Conservation (phyloP, 2,113 vertebrate genomes). For the Xerus inauris region DNA sequence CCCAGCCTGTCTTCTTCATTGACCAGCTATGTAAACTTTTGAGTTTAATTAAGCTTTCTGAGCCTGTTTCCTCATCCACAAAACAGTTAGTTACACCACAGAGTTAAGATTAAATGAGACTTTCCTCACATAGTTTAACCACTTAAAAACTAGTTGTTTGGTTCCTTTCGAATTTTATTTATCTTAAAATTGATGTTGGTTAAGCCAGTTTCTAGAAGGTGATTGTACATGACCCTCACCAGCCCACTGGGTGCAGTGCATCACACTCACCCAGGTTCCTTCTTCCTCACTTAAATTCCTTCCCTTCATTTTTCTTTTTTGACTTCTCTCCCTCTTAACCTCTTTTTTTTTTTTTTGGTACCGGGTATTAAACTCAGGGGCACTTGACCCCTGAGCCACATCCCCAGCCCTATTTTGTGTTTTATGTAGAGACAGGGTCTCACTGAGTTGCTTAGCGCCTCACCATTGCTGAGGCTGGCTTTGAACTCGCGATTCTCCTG, state of each 20-base stretch:
- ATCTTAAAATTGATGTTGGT: not conserved
- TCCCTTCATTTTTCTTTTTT: not conserved
- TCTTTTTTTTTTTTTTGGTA: too few species aligned
- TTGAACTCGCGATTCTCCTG: too few species aligned
- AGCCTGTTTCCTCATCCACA: not conserved
- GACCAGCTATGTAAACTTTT: not conserved
- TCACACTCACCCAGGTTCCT: not conserved
- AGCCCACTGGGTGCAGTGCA: not conserved
- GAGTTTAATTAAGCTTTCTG: not conserved
- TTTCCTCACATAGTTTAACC: not conserved
- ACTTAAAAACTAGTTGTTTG: not conserved
- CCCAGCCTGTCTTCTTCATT: not conserved
- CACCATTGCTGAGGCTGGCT: too few species aligned
- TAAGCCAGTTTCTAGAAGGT: not conserved
- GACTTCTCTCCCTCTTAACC: not conserved
- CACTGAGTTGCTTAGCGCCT: too few species aligned
- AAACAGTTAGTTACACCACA: not conserved
- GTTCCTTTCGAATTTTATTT: constrained; percentile 20
- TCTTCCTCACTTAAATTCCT: not conserved
- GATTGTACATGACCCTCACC: not conserved
- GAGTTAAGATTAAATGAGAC: not conserved
- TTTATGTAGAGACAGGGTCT: too few species aligned
- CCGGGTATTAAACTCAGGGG: too few species aligned
- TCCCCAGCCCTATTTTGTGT: too few species aligned
- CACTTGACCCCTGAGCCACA: too few species aligned